phyloP scores from a whole-genome alignment of 2,113 vertebrate genomes.

The Lanius collurio region DNA sequence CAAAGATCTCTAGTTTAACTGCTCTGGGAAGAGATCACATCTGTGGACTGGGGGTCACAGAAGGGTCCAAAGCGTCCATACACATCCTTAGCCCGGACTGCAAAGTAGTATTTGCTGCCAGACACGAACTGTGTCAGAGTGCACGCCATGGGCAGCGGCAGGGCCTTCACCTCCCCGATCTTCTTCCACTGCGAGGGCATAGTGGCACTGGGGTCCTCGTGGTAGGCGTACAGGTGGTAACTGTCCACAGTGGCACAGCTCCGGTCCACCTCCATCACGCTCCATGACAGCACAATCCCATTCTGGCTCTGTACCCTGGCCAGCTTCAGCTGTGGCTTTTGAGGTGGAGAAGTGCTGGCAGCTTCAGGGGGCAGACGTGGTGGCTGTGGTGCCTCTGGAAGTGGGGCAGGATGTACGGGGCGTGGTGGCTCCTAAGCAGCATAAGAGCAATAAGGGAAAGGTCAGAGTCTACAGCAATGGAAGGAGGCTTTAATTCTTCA shows the following conservation, averaged over 20 bases:
- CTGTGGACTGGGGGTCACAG: slow-evolving; percentile 98
- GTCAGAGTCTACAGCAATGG: not conserved
- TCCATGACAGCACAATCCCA: slow-evolving; percentile 97
- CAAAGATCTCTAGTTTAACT: slow-evolving; percentile 69
- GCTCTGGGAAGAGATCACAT: slow-evolving; percentile 87
- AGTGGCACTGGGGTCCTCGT: slow-evolving; percentile 81
- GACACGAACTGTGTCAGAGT: slow-evolving; percentile 98
- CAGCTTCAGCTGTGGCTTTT: slow-evolving; percentile 84
- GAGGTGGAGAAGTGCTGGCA: slow-evolving; percentile 82
- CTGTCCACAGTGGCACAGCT: slow-evolving; percentile 92
- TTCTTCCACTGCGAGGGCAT: slow-evolving; percentile 93
- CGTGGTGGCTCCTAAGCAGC: slow-evolving; percentile 72
- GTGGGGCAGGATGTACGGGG: slow-evolving; percentile 75
- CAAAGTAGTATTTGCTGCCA: slow-evolving; percentile 97
- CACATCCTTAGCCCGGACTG: slow-evolving; percentile 93
- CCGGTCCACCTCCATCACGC: slow-evolving; percentile 90
- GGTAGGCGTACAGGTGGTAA: slow-evolving; percentile 96
- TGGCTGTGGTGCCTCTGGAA: slow-evolving; percentile 82
- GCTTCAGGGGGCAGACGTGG: slow-evolving; percentile 86
- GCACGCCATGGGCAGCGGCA: slow-evolving; percentile 97
- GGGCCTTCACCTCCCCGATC: slow-evolving; percentile 96
- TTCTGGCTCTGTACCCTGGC: slow-evolving; percentile 93
- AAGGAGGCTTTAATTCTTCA: not conserved
- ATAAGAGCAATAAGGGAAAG: not conserved
- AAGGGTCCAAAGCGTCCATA: slow-evolving; percentile 95